A percentile compares a stretch with the other conserved stretches of the same genome.
phyloP scores from a whole-genome alignment of 2,797 vertebrate genomes.

The Hapalemur alaotrensis region DNA sequence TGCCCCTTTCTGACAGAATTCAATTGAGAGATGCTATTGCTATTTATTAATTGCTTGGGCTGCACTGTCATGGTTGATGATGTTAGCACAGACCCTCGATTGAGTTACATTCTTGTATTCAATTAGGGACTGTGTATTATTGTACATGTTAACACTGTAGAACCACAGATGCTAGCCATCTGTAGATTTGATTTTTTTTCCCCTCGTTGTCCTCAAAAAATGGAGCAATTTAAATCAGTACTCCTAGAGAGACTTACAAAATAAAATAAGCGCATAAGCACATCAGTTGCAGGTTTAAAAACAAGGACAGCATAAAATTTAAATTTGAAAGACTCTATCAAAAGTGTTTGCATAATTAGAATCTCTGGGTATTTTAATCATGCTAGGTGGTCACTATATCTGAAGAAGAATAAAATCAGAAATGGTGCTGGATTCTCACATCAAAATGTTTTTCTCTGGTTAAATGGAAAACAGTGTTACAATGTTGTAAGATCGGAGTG shows the following conservation, averaged over 20 bases:
- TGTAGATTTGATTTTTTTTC: conserved; percentile 67
- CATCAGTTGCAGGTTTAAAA: conserved; percentile 65
- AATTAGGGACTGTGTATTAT: conserved; percentile 70
- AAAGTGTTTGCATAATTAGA: conserved; percentile 65
- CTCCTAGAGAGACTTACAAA: conserved; percentile 64
- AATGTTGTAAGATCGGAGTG: not conserved
- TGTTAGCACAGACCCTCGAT: conserved; percentile 70
- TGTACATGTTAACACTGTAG: conserved; percentile 66
- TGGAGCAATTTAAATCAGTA: conserved; percentile 71
- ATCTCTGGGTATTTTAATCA: conserved; percentile 37
- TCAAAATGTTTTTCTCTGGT: not conserved
- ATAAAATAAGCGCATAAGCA: conserved; percentile 62
- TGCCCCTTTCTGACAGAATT: conserved; percentile 33
- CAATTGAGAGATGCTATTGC: conserved; percentile 46
- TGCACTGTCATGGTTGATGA: conserved; percentile 69
- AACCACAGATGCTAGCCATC: conserved; percentile 75
- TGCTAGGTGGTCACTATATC: conserved; percentile 48
- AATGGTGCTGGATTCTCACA: not conserved
- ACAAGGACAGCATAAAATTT: conserved; percentile 65
- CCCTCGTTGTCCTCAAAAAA: conserved; percentile 60
- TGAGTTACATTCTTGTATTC: conserved; percentile 78
- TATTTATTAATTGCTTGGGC: conserved; percentile 72
- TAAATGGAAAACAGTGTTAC: not conserved
- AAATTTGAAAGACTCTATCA: conserved; percentile 64
- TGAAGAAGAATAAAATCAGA: not conserved